These are phyloP conservation scores for Pandemis heparana DNA, from an alignment of 2,888 invertebrate genomes.

Conservation along the genomic window DNA sequence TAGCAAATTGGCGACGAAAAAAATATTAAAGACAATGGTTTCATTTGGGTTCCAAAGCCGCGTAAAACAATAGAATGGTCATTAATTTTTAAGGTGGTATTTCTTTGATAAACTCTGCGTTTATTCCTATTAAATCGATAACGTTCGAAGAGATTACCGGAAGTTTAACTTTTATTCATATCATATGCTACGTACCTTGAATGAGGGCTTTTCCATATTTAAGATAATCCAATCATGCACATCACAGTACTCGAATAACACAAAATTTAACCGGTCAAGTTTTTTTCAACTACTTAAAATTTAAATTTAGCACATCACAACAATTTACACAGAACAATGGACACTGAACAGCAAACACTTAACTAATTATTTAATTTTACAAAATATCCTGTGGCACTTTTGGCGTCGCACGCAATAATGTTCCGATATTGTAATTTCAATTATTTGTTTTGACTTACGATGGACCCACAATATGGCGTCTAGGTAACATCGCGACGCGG, in stretches of 20 bases:
- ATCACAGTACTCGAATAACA: conserved; percentile 45
- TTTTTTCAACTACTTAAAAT: conserved; percentile 57
- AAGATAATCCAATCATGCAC: conserved; percentile 64
- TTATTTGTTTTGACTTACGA: conserved; percentile 54
- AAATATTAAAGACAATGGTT: not conserved
- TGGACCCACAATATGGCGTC: conserved; percentile 77
- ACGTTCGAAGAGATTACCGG: conserved; percentile 1
- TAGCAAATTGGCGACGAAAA: not conserved
- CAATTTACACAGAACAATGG: conserved; percentile 14
- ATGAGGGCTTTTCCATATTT: conserved; percentile 79
- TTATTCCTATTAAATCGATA: not conserved
- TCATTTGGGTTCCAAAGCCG: not conserved
- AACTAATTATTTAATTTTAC: not conserved
- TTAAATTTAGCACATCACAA: conserved; percentile 56
- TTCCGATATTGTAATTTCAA: conserved; percentile 12
- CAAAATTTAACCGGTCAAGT: conserved; percentile 60
- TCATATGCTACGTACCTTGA: conserved; percentile 64
- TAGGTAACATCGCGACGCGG: conserved; percentile 68
- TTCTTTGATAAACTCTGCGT: not conserved
- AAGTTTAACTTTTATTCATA: conserved; percentile 1
- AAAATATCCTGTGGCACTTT: conserved; percentile 8
- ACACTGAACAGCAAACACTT: conserved; percentile 3
- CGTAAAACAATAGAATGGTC: conserved; percentile 9
- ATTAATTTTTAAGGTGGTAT: conserved; percentile 1
- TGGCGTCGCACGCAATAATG: not conserved